Percentiles rank a stretch among this genome's conserved stretches.
Evolutionary conservation across 2,113 vertebrate species (phyloP).

Genomic region (Crotalus tigris): DNA sequence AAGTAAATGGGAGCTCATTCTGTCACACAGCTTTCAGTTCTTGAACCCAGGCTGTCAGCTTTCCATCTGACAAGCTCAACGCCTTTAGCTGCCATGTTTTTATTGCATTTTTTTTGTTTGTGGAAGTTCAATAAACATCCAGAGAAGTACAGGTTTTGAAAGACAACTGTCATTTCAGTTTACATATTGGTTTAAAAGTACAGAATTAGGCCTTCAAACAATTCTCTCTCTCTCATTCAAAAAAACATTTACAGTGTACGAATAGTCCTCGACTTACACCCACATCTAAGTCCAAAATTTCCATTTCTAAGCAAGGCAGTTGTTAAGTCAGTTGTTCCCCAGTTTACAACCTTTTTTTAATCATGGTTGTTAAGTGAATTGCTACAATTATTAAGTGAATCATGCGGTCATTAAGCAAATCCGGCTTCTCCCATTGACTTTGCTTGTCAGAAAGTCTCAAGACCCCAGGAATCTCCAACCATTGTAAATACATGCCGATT

Average conservation of each 20-base stretch:
- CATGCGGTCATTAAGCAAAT: not conserved
- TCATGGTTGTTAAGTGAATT: not conserved
- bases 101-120: too few species aligned
- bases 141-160: not conserved
- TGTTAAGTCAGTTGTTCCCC: not conserved
- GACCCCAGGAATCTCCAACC: not conserved
- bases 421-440: not conserved
- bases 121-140: not conserved
- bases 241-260: not conserved
- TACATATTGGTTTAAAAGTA: not conserved
- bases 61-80: too few species aligned
- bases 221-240: not conserved
- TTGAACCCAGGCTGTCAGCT: too few species aligned
- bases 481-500: not conserved
- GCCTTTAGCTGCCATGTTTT: too few species aligned
- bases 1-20: too few species aligned
- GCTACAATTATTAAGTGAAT: not conserved
- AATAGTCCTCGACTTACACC: not conserved
- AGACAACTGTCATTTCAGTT: not conserved
- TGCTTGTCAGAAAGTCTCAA: not conserved
- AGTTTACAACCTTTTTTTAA: not conserved
- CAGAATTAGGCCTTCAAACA: not conserved
- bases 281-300: not conserved
- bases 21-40: too few species aligned
- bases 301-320: not conserved